These are phyloP conservation scores for Cyanistes caeruleus DNA, from an alignment of 2,113 vertebrate genomes.

Conservation along the genomic window DNA sequence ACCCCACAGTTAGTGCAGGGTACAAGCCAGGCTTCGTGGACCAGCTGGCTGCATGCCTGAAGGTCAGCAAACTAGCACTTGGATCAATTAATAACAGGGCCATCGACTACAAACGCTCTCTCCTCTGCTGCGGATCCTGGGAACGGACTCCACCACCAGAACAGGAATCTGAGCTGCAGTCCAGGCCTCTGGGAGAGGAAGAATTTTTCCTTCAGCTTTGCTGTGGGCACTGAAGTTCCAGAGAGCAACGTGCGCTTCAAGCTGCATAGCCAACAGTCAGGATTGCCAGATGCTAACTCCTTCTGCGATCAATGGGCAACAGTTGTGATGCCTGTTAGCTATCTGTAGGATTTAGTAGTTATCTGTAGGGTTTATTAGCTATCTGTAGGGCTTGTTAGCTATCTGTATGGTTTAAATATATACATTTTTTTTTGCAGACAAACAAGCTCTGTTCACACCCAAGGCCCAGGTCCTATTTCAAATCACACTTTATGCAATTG, in stretches of 20 bases:
- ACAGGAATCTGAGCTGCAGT: not conserved
- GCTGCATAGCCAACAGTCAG: not conserved
- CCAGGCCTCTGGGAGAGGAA: not conserved
- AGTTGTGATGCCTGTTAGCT: not conserved
- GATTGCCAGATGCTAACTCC: not conserved
- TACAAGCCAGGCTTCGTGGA: not conserved
- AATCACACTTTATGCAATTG: not conserved
- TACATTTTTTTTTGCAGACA: not conserved
- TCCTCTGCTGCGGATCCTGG: not conserved
- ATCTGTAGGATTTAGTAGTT: not conserved
- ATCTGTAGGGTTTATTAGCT: not conserved
- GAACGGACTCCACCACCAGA: rapidly evolving
- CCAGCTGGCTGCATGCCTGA: not conserved
- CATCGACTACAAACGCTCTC: not conserved
- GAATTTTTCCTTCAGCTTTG: not conserved
- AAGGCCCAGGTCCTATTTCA: not conserved
- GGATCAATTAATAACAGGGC: not conserved
- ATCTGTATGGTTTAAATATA: not conserved
- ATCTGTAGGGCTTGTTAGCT: not conserved
- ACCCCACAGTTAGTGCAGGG: not conserved
- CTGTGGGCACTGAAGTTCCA: not conserved
- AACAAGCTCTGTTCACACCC: not conserved
- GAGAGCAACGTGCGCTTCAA: not conserved
- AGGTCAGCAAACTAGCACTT: not conserved
- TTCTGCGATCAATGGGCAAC: not conserved